A percentile compares a stretch with the other conserved stretches of the same genome.
phyloP scores from a whole-genome alignment of 1,140 invertebrate genomes.

The Megalopta genalis region DNA sequence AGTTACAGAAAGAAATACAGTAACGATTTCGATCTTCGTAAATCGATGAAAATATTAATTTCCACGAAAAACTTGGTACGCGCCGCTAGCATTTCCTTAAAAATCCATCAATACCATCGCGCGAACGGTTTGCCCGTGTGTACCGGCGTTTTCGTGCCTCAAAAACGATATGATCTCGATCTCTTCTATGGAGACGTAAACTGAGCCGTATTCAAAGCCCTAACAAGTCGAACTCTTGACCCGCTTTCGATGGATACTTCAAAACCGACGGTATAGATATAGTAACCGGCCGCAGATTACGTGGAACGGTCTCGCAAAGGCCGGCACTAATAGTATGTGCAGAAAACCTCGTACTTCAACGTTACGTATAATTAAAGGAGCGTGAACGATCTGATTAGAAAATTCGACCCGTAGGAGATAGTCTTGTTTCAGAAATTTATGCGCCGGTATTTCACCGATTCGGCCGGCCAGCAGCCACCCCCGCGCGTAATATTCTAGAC shows the following conservation, averaged over 20 bases:
- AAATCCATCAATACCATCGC: not conserved
- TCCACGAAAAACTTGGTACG: not conserved
- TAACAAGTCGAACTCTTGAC: constrained; percentile 4
- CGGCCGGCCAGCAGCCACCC: too few relatives aligned
- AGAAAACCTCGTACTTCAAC: constrained; percentile 1
- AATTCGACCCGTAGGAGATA: not conserved
- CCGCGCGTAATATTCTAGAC: not conserved
- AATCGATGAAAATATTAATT: too few relatives aligned
- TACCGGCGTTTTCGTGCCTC: not conserved
- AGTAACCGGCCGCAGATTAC: not conserved
- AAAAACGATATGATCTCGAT: constrained; percentile 3
- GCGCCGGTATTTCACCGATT: not conserved
- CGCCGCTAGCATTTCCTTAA: not conserved
- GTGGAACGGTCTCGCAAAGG: not conserved
- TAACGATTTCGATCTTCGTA: too few relatives aligned
- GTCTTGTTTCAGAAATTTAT: not conserved
- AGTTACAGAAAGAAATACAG: too few relatives aligned
- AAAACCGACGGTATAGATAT: not conserved
- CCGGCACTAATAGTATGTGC: not conserved
- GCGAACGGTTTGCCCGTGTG: not conserved
- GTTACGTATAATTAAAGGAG: constrained; percentile 3
- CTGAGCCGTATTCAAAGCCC: constrained; percentile 5
- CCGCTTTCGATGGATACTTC: not conserved
- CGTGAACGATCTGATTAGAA: constrained; percentile 2
- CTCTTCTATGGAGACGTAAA: constrained; percentile 1